Percentiles rank a stretch among this genome's conserved stretches.
phyloP scores from a whole-genome alignment of 2,888 invertebrate species.

The Eudemis profundana region DNA sequence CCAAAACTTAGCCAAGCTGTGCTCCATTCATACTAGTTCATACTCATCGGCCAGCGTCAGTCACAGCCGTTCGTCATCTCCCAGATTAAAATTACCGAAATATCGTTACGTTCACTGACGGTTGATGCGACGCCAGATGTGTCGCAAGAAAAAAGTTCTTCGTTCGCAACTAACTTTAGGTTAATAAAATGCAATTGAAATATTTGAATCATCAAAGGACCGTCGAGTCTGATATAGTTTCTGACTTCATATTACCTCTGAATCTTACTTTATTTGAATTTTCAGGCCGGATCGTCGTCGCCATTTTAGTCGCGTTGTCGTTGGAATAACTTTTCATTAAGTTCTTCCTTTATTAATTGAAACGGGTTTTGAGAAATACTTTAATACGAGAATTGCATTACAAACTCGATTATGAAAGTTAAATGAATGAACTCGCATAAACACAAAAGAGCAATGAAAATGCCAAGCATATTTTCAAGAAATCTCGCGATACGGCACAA shows the following conservation, averaged over 20 bases:
- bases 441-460: constrained; percentile 33
- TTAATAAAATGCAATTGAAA: constrained; percentile 1
- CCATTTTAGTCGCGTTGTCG: not conserved
- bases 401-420: not conserved
- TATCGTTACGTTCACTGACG: constrained; percentile 17
- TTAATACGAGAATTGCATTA: no score
- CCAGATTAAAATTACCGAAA: constrained; percentile 57
- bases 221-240: constrained; percentile 3
- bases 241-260: not conserved
- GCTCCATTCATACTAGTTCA: constrained; percentile 68
- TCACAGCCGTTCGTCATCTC: constrained; percentile 55
- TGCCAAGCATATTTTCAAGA: constrained; percentile 13
- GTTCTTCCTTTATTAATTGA: no score
- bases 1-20: constrained; percentile 69
- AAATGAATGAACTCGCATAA: constrained; percentile 18
- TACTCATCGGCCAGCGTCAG: constrained; percentile 53
- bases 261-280: not conserved
- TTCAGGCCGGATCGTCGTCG: constrained; percentile 15
- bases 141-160: constrained; percentile 4
- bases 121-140: constrained; percentile 6
- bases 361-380: no score
- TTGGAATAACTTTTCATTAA: not conserved
- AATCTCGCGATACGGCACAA: constrained; percentile 26
- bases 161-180: not conserved
- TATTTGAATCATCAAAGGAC: not conserved